A percentile compares a stretch with the other conserved stretches of the same genome.
phyloP scores from a whole-genome alignment of 2,113 vertebrate species.

The Carlito syrichta region DNA sequence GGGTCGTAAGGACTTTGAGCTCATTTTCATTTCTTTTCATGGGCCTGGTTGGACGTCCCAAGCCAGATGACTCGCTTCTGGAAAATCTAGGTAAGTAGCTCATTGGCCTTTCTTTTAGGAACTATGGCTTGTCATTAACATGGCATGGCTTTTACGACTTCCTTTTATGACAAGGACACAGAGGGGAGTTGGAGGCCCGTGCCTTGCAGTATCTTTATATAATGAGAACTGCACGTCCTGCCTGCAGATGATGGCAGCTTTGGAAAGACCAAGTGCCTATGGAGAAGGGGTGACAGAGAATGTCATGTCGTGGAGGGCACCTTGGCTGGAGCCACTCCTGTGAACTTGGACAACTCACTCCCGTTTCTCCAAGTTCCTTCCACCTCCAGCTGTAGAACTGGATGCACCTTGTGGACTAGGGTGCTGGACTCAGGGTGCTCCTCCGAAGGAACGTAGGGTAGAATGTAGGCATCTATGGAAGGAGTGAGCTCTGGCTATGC shows the following conservation, averaged over 20 bases:
- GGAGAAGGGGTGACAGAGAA: neutral
- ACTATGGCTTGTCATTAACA: neutral
- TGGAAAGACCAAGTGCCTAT: neutral
- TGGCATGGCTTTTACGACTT: too few relatives aligned
- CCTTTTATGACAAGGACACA: too few relatives aligned
- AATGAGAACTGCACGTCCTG: neutral
- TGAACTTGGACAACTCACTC: neutral
- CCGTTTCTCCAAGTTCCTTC: neutral
- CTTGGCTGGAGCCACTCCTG: neutral
- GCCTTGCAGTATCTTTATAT: neutral
- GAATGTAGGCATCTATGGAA: neutral
- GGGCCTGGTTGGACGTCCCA: neutral
- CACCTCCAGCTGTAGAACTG: neutral
- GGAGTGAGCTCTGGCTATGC: neutral
- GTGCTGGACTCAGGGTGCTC: too few relatives aligned
- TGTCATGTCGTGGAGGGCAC: accelerated
- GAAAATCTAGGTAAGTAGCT: neutral
- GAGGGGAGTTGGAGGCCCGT: too few relatives aligned
- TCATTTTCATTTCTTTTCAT: neutral
- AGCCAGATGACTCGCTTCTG: neutral
- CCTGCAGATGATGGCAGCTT: neutral
- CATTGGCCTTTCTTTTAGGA: neutral
- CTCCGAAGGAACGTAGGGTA: neutral
- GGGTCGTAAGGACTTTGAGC: neutral
- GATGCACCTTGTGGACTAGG: neutral